Evolutionary conservation across 2,797 vertebrate genomes (phyloP), one percentile per base, ranked within the genome.

Genomic region (Labroides dimidiatus): DNA sequence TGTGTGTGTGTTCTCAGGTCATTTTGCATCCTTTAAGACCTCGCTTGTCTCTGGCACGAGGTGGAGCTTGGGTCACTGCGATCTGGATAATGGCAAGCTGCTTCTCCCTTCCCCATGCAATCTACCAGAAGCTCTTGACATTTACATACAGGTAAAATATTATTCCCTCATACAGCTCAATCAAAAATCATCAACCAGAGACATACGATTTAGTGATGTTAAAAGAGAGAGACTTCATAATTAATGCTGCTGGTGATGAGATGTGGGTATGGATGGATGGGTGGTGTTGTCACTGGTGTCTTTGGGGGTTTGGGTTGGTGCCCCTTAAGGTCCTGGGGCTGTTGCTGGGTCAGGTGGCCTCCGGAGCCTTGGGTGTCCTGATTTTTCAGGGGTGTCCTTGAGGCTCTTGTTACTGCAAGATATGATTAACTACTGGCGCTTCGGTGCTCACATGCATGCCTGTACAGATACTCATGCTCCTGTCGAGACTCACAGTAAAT

Each of bases 41-140:
- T 30, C 94, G 96, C 60, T 94, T 97, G 92, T 95, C 96, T 10
- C 88, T 88, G 6, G 81, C 90, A 12, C 94, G 93, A 82, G 96
- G 96, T 0, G 74, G 93, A 9, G 61, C 95, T 64, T 97, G 92
- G 81, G 91, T 98, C 1, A 75, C 86, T 17, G 53, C 95, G 59
- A 97, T 99, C 81, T 99, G 97, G 97, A 90, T 96, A 56, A 95
- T 97, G 97, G 96, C 95, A n/a, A 91, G 92, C 6, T 95, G 95
- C 82, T 99, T 98, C 84, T 99, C 97, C 8, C 94, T 99, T 15
- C 97, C 97, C 7, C 97, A 98, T 16, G 96, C 96, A 16, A 95
- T 99, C 91, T 98, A 96, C 87, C 97, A 98, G 89, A 98, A 97
- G 73, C 94, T 97, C 48, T 95, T 98, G 69, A 97, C 91, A 15